A percentile compares a stretch with the other conserved stretches of the same genome.
Evolutionary conservation across 1,140 invertebrate genomes (phyloP).

Genomic region (Pachyrhynchus sulphureomaculatus): DNA sequence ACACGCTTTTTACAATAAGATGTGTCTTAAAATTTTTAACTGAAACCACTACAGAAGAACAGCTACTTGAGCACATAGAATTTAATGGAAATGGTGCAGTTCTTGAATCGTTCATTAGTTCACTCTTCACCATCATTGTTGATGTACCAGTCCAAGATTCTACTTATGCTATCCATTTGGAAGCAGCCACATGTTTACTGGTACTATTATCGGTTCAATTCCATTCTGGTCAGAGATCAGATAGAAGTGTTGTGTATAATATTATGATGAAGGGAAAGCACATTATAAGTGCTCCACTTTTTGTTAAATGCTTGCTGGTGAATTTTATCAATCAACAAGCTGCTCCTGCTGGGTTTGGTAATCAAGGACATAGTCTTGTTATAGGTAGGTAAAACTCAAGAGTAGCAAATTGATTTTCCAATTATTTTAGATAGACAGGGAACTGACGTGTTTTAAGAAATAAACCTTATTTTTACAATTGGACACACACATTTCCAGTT

Average conservation of each 20-base stretch:
- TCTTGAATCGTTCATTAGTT: slow-evolving; percentile 65
- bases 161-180: slow-evolving; percentile 86
- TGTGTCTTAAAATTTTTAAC: slow-evolving; percentile 88
- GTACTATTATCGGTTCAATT: slow-evolving; percentile 87
- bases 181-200: slow-evolving; percentile 84
- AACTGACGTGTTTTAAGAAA: too few species aligned
- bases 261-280: slow-evolving; percentile 74
- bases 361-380: slow-evolving; percentile 75
- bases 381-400: slow-evolving; percentile 57
- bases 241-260: slow-evolving; percentile 61
- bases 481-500: too few species aligned
- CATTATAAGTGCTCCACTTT: slow-evolving; percentile 67
- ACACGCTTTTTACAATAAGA: slow-evolving; percentile 88
- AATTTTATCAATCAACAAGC: slow-evolving; percentile 78
- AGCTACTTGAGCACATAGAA: slow-evolving; percentile 73
- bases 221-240: slow-evolving; percentile 70
- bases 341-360: slow-evolving; percentile 67
- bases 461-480: too few species aligned
- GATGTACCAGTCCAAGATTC: slow-evolving; percentile 80
- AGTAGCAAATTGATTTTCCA: not conserved
- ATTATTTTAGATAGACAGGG: too few species aligned
- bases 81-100: slow-evolving; percentile 39
- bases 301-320: slow-evolving; percentile 75
- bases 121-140: slow-evolving; percentile 73
- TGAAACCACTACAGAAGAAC: slow-evolving; percentile 73